These are phyloP conservation scores for Chydorus sphaericus DNA, from an alignment of 2,888 invertebrate genomes.

Conservation along the genomic window DNA sequence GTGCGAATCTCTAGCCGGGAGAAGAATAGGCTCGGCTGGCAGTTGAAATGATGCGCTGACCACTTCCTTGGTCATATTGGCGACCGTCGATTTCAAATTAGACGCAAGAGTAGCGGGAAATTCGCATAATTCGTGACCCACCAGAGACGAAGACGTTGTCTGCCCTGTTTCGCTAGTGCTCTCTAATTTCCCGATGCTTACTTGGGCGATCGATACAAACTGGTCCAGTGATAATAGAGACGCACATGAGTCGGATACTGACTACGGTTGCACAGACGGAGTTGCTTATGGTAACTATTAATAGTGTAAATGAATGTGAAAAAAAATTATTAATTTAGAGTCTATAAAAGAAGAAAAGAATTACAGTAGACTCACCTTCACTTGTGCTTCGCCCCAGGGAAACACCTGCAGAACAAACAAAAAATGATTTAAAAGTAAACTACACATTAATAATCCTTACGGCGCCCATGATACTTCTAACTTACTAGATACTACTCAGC, in stretches of 20 bases:
- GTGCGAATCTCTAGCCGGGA: conserved; percentile 75
- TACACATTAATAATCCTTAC: too few relatives aligned
- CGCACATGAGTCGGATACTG: conserved; percentile 66
- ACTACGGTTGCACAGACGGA: conserved; percentile 82
- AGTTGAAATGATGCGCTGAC: conserved; percentile 23
- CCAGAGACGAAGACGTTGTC: conserved; percentile 18
- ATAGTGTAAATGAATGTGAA: too few relatives aligned
- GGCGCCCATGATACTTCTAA: too few relatives aligned
- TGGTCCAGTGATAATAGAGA: conserved; percentile 40
- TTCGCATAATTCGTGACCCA: conserved; percentile 2
- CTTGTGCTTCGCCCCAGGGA: too few relatives aligned
- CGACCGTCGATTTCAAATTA: neutral
- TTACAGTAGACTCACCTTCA: too few relatives aligned
- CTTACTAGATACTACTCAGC: too few relatives aligned
- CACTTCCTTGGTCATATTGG: conserved; percentile 7
- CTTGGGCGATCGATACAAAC: conserved; percentile 13
- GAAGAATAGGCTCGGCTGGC: conserved; percentile 29
- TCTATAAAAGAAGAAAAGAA: too few relatives aligned
- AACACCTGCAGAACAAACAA: too few relatives aligned
- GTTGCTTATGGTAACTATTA: too few relatives aligned
- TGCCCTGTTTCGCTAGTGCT: conserved; percentile 30
- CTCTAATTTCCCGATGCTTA: conserved; percentile 36
- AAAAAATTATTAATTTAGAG: too few relatives aligned
- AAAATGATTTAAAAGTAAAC: too few relatives aligned
- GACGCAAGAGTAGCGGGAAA: conserved; percentile 21